Evolutionary conservation across 2,113 vertebrate species (phyloP).

Genomic region (Malurus alboscapulatus): DNA sequence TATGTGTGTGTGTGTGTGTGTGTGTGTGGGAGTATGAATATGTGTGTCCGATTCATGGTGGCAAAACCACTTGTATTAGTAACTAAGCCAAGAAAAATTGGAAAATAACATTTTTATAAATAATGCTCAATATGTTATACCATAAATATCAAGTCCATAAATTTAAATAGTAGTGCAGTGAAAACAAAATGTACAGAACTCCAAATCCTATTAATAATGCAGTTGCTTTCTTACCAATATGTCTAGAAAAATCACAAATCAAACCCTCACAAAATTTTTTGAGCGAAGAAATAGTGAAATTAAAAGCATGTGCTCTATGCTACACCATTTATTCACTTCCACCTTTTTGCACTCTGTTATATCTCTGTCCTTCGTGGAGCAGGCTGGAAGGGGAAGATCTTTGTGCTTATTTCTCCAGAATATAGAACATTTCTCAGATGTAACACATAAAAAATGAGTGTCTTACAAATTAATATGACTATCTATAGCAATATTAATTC

Average conservation of each 20-base stretch:
- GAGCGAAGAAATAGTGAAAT: not conserved
- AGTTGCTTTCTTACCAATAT: not conserved
- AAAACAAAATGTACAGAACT: not conserved
- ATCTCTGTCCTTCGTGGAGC: not conserved
- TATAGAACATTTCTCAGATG: not conserved
- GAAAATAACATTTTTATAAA: not conserved
- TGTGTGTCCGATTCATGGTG: not conserved
- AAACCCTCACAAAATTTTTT: not conserved
- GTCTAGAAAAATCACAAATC: not conserved
- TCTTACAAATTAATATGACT: not conserved
- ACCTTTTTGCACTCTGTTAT: not conserved
- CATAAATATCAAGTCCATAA: not conserved
- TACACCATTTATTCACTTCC: not conserved
- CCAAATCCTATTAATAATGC: not conserved
- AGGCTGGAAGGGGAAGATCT: not conserved
- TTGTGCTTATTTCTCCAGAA: not conserved
- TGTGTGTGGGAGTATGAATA: rapidly evolving
- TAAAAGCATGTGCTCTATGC: not conserved
- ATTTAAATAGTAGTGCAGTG: not conserved
- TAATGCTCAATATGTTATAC: not conserved
- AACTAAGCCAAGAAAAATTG: not conserved
- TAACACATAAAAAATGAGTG: not conserved
- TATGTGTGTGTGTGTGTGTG: not conserved
- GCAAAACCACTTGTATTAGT: not conserved
- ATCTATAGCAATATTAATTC: not conserved